Evolutionary conservation across 2,797 vertebrate genomes (phyloP).

Genomic region (Eremophila alpestris): DNA sequence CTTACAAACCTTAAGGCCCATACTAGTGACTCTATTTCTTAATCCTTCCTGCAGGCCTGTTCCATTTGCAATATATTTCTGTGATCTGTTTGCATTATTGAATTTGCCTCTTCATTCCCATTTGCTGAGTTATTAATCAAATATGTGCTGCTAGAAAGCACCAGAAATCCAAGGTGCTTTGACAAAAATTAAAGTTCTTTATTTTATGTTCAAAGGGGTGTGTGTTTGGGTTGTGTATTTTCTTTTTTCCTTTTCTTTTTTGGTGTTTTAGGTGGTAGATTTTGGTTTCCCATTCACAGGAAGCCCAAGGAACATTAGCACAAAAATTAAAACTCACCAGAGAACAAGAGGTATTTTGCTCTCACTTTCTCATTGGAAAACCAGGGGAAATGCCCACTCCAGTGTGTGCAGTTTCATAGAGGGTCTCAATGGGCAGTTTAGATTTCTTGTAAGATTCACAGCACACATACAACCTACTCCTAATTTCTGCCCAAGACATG

Average conservation of each 20-base stretch:
- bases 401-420: background rate
- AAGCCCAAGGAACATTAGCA: background rate
- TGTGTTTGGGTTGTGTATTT: background rate
- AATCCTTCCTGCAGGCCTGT: background rate
- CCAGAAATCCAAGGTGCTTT: background rate
- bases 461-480: background rate
- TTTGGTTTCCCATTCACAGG: background rate
- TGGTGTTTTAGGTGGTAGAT: background rate
- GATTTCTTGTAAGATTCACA: background rate
- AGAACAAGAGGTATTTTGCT: background rate
- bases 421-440: background rate
- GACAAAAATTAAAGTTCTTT: background rate
- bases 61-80: background rate
- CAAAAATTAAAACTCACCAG: background rate
- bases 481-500: background rate
- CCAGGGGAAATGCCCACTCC: background rate
- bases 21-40: background rate
- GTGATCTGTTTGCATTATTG: background rate
- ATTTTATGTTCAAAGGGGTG: background rate
- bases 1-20: background rate
- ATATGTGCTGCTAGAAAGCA: background rate
- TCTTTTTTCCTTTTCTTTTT: rapidly evolving
- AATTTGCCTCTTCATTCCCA: background rate
- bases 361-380: background rate
- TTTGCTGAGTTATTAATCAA: background rate